These are phyloP conservation scores for Reinhardtius hippoglossoides DNA, from an alignment of 2,113 vertebrate genomes.

Conservation along the genomic window DNA sequence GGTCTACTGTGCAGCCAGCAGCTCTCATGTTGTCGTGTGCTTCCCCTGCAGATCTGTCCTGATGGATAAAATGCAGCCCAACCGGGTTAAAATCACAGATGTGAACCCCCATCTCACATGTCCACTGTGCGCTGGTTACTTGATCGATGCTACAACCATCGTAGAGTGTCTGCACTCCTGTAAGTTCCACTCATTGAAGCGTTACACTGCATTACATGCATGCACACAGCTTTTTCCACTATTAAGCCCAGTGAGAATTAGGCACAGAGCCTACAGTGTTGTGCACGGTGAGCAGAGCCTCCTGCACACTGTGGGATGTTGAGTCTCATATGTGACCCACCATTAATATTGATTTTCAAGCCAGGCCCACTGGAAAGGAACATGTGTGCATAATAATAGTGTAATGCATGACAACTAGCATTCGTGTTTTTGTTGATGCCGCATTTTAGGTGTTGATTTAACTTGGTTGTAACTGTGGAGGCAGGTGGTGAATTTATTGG, in stretches of 20 bases:
- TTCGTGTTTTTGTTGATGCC: no score
- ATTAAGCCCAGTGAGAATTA: not conserved
- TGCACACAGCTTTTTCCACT: not conserved
- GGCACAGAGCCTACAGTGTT: not conserved
- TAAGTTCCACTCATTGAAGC: conserved; percentile 77
- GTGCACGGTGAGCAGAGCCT: not conserved
- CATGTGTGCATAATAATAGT: not conserved
- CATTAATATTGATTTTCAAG: not conserved
- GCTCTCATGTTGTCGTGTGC: conserved; percentile 11
- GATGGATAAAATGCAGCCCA: conserved; percentile 85
- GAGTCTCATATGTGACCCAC: not conserved
- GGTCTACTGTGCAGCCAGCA: not conserved
- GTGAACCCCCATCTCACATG: conserved; percentile 81
- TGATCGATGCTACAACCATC: conserved; percentile 95
- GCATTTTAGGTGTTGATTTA: not conserved
- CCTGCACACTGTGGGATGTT: not conserved
- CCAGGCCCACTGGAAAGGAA: no score
- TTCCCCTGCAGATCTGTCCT: conserved; percentile 68
- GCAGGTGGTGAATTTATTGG: not conserved
- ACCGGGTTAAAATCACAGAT: conserved; percentile 83
- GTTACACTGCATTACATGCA: conserved; percentile 7
- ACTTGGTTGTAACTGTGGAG: no score
- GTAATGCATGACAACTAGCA: not conserved
- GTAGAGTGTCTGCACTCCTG: conserved; percentile 97
- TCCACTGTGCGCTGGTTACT: conserved; percentile 93